A percentile compares a stretch with the other conserved stretches of the same genome.
phyloP scores from a whole-genome alignment of 1,140 invertebrate species.

The Drosophila sechellia region DNA sequence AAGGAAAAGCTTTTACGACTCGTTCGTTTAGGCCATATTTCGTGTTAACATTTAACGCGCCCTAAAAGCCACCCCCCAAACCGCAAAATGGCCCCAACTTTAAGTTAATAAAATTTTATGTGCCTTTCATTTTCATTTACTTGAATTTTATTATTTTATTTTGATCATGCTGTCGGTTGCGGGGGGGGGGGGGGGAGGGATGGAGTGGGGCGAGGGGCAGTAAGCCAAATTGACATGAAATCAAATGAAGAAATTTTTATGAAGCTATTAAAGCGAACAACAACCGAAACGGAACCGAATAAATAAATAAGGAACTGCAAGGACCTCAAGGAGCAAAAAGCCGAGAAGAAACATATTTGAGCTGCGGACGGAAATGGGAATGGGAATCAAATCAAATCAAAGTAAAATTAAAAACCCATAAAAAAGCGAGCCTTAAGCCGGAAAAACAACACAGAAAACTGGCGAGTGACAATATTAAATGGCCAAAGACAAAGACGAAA shows the following conservation, averaged over 20 bases:
- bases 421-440: conserved; percentile 23
- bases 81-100: conserved; percentile 14
- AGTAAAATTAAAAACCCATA: conserved; percentile 45
- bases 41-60: conserved; percentile 73
- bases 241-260: conserved; percentile 68
- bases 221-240: conserved; percentile 69
- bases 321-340: conserved; percentile 2
- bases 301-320: conserved; percentile 41
- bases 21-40: conserved; percentile 42
- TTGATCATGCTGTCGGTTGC: conserved; percentile 42
- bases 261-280: conserved; percentile 52
- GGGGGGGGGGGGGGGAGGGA: neutral
- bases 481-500: neutral
- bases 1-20: conserved; percentile 13
- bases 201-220: neutral
- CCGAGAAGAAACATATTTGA: conserved; percentile 35
- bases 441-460: conserved; percentile 3
- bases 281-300: conserved; percentile 10
- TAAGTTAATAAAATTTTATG: conserved; percentile 77
- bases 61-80: conserved; percentile 24
- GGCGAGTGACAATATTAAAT: conserved; percentile 11
- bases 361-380: conserved; percentile 16
- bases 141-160: conserved; percentile 79
- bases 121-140: conserved; percentile 76
- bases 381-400: conserved; percentile 37